These are phyloP conservation scores for Drosophila azteca DNA, from an alignment of 1,140 invertebrate genomes.

Conservation along the genomic window DNA sequence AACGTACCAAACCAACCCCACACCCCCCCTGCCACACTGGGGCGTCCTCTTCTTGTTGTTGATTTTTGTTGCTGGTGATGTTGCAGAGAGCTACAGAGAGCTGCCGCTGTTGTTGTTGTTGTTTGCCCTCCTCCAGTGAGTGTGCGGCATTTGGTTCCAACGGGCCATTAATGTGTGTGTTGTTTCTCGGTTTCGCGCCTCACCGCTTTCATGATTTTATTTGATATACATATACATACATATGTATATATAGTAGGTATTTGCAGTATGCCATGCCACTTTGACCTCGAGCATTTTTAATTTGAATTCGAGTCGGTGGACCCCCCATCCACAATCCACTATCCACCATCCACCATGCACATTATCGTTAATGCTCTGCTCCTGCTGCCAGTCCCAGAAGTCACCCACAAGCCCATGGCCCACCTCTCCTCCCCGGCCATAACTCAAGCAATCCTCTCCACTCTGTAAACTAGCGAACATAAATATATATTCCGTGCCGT, in stretches of 20 bases:
- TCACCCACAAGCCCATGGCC: no score
- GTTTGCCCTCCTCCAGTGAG: slow-evolving; percentile 47
- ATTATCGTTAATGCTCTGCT: no score
- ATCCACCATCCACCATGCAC: background rate
- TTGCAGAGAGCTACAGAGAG: no score
- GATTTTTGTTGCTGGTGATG: background rate
- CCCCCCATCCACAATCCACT: no score
- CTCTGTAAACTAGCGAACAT: background rate
- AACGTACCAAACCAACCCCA: no score
- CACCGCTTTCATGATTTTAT: slow-evolving; percentile 51
- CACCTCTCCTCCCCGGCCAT: no score
- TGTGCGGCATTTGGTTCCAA: slow-evolving; percentile 69
- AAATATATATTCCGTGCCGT: no score
- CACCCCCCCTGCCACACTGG: slow-evolving; percentile 14
- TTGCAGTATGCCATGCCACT: slow-evolving; percentile 11
- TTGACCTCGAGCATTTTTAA: slow-evolving; percentile 48
- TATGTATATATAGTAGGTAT: background rate
- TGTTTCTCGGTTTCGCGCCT: slow-evolving; percentile 61
- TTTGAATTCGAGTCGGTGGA: slow-evolving; percentile 18
- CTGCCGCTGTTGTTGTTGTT: background rate
- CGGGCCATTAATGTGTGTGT: slow-evolving; percentile 60
- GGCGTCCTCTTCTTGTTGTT: slow-evolving; percentile 35
- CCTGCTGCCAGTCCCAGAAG: no score
- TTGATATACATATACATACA: background rate
- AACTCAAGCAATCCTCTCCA: background rate